Evolutionary conservation across 2,888 invertebrate genomes (phyloP), one percentile per base, ranked within the genome.

Genomic region (Galeruca laticollis): DNA sequence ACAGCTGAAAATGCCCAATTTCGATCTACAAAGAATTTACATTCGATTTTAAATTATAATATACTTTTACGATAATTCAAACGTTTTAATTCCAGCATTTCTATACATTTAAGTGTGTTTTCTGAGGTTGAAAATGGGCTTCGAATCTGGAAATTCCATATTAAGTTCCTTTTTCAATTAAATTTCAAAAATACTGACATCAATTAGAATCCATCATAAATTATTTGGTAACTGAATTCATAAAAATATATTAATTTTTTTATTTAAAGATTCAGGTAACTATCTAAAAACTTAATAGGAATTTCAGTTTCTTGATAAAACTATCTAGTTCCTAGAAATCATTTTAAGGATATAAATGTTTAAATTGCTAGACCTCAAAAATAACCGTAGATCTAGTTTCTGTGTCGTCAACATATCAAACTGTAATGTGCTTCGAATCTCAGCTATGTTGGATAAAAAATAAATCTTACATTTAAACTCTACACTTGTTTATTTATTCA

Each of bases 361-460:
- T 66, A 66, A 66, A 66, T 66, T 66, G 59, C 59, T 66, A 66
- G 56, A 57, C 56, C n/a, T 60, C 66, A 70, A 69, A 75, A 68
- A 73, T 74, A 77, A 73, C 68, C 67, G 68, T 78, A 76, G 75
- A 74, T 76, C 73, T 79, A 81, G 78, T 80, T 82, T 84, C 79
- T 83, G 79, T 83, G 84, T 84, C 82, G 81, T 82, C 82, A 79
- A 84, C 84, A 85, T 85, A 85, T 84, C 84, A 85, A 78, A 75
- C 75, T 76, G 74, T 75, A 77, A 80, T 79, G 80, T 81, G 80
- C 83, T 79, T 68, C 66, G 66, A 66, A 59, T 37, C 59, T 66
- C 66, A 66, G 66, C 66, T 66, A 66, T 69, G 66, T 66, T 66
- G 66, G 40, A 66, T 66, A 66, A 66, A 65, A 66, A 66, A 66